Conservation (phyloP, 1,140 invertebrate genomes). For the Pseudomyrmex dendroicus region DNA sequence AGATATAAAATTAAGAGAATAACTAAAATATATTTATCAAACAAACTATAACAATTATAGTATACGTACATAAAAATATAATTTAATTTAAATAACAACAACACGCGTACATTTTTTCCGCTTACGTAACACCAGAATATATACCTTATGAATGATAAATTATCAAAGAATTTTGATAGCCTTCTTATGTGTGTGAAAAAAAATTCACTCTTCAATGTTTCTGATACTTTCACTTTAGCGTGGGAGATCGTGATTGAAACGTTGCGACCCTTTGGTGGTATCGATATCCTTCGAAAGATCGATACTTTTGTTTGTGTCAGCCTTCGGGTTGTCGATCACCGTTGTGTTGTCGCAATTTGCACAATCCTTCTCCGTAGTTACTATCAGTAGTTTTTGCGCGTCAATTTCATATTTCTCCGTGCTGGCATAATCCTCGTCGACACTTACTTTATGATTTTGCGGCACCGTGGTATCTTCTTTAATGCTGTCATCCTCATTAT, state of each 20-base stretch:
- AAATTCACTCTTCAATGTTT: not conserved
- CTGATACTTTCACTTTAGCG: constrained; percentile 40
- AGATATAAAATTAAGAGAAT: not conserved
- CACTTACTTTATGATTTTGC: constrained; percentile 55
- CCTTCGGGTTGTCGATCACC: not conserved
- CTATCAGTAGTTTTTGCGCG: constrained; percentile 63
- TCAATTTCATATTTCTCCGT: constrained; percentile 60
- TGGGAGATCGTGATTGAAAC: constrained; percentile 73
- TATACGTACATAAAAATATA: not conserved
- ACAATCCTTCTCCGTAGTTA: constrained; percentile 22
- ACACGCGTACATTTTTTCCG: not conserved
- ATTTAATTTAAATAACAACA: not conserved
- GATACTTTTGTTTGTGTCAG: not conserved
- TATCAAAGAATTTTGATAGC: not conserved
- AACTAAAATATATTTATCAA: constrained; percentile 22
- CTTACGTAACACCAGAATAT: constrained; percentile 7
- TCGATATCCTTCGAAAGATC: constrained; percentile 63
- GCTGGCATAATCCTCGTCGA: constrained; percentile 63
- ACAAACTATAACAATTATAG: constrained; percentile 26
- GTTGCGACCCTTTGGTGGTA: constrained; percentile 72
- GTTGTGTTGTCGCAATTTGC: constrained; percentile 29
- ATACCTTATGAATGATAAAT: no score
- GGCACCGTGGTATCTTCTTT: constrained; percentile 13
- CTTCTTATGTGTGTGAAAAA: not conserved
- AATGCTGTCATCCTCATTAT: constrained; percentile 34